phyloP scores from a whole-genome alignment of 2,888 invertebrate genomes.

The Meteorus colon region DNA sequence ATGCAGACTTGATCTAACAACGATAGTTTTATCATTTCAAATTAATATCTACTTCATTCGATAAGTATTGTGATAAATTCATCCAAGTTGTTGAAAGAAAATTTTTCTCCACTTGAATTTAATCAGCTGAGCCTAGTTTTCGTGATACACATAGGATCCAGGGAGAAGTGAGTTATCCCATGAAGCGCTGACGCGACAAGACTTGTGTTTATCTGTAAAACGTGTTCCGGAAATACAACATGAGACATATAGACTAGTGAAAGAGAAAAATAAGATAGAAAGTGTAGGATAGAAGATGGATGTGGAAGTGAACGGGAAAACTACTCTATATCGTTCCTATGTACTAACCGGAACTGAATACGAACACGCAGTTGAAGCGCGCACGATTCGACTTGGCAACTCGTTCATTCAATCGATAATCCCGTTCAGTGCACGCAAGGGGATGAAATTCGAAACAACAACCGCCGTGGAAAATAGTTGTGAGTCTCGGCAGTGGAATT shows the following conservation, averaged over 20 bases:
- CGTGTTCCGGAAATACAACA: slow-evolving; percentile 26
- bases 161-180: slow-evolving; percentile 17
- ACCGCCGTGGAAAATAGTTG: slow-evolving; percentile 15
- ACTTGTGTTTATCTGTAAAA: slow-evolving; percentile 31
- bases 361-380: not conserved
- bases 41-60: too few species aligned
- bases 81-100: too few species aligned
- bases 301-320: slow-evolving; percentile 9
- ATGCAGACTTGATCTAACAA: too few species aligned
- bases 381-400: not conserved
- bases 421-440: not conserved
- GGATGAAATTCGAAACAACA: not conserved
- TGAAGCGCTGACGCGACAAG: slow-evolving; percentile 31
- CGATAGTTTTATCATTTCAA: too few species aligned
- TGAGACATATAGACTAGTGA: not conserved
- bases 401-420: slow-evolving; percentile 24
- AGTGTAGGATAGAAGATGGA: not conserved
- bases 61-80: too few species aligned
- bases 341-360: slow-evolving; percentile 1
- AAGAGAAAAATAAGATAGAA: slow-evolving; percentile 4
- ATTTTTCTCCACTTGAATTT: too few species aligned
- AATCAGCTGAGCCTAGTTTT: not conserved
- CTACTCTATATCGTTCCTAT: slow-evolving; percentile 11
- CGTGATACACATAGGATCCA: not conserved
- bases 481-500: slow-evolving; percentile 19